These are phyloP conservation scores for Zele albiditarsus DNA, from an alignment of 2,888 invertebrate genomes.

Conservation along the genomic window DNA sequence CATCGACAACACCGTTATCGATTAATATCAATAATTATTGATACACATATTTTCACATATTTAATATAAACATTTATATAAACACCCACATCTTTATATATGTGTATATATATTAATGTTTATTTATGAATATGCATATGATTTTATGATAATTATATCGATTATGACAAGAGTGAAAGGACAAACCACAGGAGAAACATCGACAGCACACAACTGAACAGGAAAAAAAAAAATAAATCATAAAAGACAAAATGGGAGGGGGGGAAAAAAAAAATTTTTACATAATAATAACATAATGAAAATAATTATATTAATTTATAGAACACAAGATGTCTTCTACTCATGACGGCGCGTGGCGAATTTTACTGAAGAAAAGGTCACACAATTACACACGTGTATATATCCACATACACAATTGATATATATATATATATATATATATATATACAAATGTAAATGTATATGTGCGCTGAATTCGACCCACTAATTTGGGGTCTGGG, in stretches of 20 bases:
- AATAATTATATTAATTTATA: no score
- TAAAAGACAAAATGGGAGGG: not conserved
- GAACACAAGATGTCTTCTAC: not conserved
- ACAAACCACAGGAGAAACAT: not conserved
- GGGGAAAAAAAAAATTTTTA: no score
- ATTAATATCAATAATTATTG: not conserved
- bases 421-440: not conserved
- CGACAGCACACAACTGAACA: not conserved
- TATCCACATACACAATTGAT: not conserved
- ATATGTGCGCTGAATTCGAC: not conserved
- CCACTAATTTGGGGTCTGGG: slow-evolving; percentile 1
- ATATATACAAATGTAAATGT: not conserved
- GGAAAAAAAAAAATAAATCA: not conserved
- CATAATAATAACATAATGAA: no score
- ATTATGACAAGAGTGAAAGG: not conserved
- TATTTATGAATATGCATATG: not conserved
- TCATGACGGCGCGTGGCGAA: not conserved
- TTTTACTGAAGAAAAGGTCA: not conserved
- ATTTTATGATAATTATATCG: not conserved
- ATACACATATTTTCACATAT: not conserved
- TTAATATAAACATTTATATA: not conserved
- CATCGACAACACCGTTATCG: not conserved
- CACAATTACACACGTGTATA: not conserved
- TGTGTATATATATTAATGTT: not conserved
- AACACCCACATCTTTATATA: not conserved